Evolutionary conservation across 1,140 invertebrate genomes (phyloP).

Genomic region (Pseudomyrmex pallidus): DNA sequence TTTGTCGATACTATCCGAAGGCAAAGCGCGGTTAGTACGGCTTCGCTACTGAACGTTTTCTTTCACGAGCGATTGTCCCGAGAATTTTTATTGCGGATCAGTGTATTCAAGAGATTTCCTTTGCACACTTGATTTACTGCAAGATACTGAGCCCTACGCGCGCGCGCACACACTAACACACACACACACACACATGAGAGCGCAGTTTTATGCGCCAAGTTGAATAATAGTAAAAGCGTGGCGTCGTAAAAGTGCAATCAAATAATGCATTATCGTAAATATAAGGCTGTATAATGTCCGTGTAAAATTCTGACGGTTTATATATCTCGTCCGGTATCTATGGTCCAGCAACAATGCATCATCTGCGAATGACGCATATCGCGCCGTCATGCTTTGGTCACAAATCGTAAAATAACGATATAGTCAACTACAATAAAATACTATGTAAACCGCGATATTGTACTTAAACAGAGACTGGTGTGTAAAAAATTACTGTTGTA

Average conservation of each 20-base stretch:
- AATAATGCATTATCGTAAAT: constrained; percentile 79
- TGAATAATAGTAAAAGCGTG: constrained; percentile 76
- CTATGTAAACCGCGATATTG: neutral
- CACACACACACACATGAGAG: too few relatives aligned
- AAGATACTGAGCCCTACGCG: constrained; percentile 37
- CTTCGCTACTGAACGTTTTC: constrained; percentile 35
- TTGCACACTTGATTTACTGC: constrained; percentile 71
- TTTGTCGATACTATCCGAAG: constrained; percentile 57
- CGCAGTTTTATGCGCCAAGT: constrained; percentile 40
- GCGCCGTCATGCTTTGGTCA: neutral
- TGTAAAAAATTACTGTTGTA: constrained; percentile 3
- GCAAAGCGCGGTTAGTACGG: constrained; percentile 4
- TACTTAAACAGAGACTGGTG: neutral
- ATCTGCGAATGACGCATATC: constrained; percentile 51
- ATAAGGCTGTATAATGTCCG: constrained; percentile 60
- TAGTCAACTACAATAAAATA: constrained; percentile 21
- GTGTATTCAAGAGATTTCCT: constrained; percentile 69
- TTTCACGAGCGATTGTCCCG: constrained; percentile 35
- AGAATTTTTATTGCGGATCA: constrained; percentile 71
- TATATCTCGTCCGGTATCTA: constrained; percentile 61
- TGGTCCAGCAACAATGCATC: constrained; percentile 55
- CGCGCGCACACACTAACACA: constrained; percentile 14
- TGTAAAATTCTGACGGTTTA: constrained; percentile 71
- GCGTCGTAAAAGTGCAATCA: constrained; percentile 77
- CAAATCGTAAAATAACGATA: constrained; percentile 56